Base-by-base conservation (phyloP, 1,140 invertebrate genomes). In the Eumeta japonica region DNA sequence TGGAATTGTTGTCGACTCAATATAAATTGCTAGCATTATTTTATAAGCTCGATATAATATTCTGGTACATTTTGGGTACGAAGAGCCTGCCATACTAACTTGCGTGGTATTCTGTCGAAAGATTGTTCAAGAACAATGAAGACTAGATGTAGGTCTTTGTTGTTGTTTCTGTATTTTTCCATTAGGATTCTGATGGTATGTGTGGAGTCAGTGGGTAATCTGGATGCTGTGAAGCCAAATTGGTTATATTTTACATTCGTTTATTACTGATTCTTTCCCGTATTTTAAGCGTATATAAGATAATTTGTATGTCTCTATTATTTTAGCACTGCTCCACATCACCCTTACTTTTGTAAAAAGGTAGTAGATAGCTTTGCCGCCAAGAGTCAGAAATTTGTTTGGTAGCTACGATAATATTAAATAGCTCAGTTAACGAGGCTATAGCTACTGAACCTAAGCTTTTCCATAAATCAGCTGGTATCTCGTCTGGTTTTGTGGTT, bases 261-360 rank as follows among this genome's bases (percentile, higher is more conserved):
- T 3, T 28, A 15, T 37, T 37, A 16, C 28, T 9, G 14, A 37
- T 16, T 37, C 19, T 13, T 16, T 37, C 20, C 35, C 35, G 28
- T 15, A 37, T 37, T 13, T 37, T 37, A 3, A 37, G 27, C n/a
- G 20, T 37, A 15, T 37, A 27, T 10, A 27, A 37, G 3, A 13
- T 37, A 2, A 37, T 20, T 28, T 37, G 28, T 28, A 37, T 37
- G 4, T 10, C 35, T 16, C 35, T 18, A 17, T 28, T 28, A 16
- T 37, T 37, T 3, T 15, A n/a, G 17, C 20, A 37, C 10, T 24
- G 20, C 3, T 27, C 11, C 2, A 37, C 35, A 10, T 37, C 35
- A 3, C 35, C 35, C 17, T 37, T 37, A 2, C 14, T 16, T 16
- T 37, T 37, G 12, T 28, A 37, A 10, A 28, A 37, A 10, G 35